Conservation (phyloP, 2,888 invertebrate genomes). For the Caenorhabditis macrosperma region DNA sequence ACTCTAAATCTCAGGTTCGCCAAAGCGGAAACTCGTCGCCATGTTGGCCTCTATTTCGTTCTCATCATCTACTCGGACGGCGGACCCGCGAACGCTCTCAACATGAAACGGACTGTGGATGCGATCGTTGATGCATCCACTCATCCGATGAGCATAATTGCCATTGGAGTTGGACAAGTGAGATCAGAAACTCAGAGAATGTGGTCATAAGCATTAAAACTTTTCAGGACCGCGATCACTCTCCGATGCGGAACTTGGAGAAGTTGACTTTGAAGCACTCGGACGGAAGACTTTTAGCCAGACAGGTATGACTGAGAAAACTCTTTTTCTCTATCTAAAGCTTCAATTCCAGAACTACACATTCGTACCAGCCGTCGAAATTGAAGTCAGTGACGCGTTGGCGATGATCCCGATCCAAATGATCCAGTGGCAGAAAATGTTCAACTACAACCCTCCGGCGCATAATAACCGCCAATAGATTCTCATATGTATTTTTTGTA, state of each 20-base stretch:
- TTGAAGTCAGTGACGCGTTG: slow-evolving; percentile 44
- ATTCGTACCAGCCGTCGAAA: slow-evolving; percentile 38
- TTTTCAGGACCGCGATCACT: slow-evolving; percentile 54
- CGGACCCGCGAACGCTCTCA: slow-evolving; percentile 62
- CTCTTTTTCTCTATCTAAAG: background rate
- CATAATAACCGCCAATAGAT: slow-evolving; percentile 8
- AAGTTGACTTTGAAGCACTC: slow-evolving; percentile 64
- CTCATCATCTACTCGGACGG: slow-evolving; percentile 77
- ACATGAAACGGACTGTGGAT: slow-evolving; percentile 66
- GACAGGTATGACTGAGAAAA: slow-evolving; percentile 54
- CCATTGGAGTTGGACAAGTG: slow-evolving; percentile 67
- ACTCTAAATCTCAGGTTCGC: slow-evolving; percentile 67
- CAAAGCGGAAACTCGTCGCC: slow-evolving; percentile 69
- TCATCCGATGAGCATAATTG: slow-evolving; percentile 73
- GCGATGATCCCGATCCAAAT: slow-evolving; percentile 59
- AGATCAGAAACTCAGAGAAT: background rate
- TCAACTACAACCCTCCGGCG: too few relatives aligned
- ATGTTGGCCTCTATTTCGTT: slow-evolving; percentile 70
- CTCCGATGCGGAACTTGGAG: slow-evolving; percentile 56
- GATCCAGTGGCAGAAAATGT: slow-evolving; percentile 48
- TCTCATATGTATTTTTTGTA: slow-evolving; percentile 1
- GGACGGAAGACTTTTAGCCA: slow-evolving; percentile 53
- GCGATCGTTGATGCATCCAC: slow-evolving; percentile 72
- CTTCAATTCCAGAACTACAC: slow-evolving; percentile 48
- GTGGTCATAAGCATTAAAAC: background rate